Percentiles rank a stretch among this genome's conserved stretches.
These are phyloP conservation scores for Eolophus roseicapilla DNA, from an alignment of 2,113 vertebrate genomes.

Conservation along the genomic window DNA sequence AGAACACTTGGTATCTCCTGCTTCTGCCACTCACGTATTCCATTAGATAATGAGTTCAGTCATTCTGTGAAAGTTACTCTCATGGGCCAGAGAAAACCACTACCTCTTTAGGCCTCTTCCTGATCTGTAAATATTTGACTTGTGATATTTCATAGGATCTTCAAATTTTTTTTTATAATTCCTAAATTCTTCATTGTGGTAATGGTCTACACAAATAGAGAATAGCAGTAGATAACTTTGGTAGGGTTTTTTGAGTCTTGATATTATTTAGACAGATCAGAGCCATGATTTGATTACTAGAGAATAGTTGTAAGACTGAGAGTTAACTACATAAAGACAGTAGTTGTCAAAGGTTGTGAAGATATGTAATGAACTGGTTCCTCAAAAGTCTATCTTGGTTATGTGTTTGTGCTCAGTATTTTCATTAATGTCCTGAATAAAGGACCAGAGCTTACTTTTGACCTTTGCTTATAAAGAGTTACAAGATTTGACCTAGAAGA, in stretches of 20 bases:
- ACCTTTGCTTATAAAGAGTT: neutral
- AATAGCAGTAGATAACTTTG: neutral
- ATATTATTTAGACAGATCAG: neutral
- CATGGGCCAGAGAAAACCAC: neutral
- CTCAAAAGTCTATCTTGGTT: neutral
- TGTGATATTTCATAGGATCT: neutral
- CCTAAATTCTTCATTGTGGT: neutral
- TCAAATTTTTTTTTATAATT: neutral
- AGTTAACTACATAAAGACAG: neutral
- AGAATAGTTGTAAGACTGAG: neutral
- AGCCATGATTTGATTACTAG: neutral
- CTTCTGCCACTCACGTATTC: neutral
- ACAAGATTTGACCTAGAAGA: neutral
- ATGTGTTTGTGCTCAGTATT: neutral
- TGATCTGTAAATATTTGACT: neutral
- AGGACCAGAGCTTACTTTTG: neutral
- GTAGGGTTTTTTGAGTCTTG: neutral
- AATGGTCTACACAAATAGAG: neutral
- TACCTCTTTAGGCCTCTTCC: neutral
- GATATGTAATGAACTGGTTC: neutral
- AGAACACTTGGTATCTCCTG: neutral
- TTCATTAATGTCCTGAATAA: neutral
- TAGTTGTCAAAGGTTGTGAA: neutral
- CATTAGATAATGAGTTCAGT: neutral
- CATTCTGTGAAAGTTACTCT: neutral